Evolutionary conservation across 2,888 invertebrate species (phyloP).

Genomic region (Agonopterix subpropinquella): DNA sequence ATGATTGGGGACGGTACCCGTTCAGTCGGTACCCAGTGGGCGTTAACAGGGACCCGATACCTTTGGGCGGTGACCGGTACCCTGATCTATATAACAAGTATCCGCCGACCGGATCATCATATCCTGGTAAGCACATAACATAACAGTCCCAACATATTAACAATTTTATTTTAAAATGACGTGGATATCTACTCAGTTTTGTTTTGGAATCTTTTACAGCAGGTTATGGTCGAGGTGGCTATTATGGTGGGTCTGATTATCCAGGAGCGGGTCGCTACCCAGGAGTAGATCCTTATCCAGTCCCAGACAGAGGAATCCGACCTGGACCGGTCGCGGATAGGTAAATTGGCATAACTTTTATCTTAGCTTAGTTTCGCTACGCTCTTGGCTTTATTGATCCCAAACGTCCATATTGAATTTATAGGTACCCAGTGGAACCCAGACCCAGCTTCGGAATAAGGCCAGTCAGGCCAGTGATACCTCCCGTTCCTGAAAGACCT

Average conservation of each 20-base stretch:
- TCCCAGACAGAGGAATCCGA: constrained; percentile 61
- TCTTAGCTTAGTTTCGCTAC: background rate
- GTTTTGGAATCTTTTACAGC: constrained; percentile 16
- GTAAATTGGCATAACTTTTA: constrained; percentile 11
- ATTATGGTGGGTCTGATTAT: constrained; percentile 52
- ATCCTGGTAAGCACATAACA: constrained; percentile 57
- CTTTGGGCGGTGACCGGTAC: constrained; percentile 67
- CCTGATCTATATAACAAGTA: constrained; percentile 73
- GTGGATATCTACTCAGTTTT: background rate
- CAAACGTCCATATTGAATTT: background rate
- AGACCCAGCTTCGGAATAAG: constrained; percentile 55
- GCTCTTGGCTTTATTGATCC: background rate
- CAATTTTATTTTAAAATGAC: background rate
- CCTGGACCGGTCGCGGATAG: constrained; percentile 35
- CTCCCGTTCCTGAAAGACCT: constrained; percentile 38
- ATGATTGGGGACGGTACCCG: constrained; percentile 64
- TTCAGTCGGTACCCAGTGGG: constrained; percentile 62
- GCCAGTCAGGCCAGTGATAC: constrained; percentile 31
- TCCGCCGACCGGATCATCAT: constrained; percentile 74
- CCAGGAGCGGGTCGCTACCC: constrained; percentile 51
- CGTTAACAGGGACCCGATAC: constrained; percentile 66
- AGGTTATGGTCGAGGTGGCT: constrained; percentile 62
- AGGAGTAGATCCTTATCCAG: constrained; percentile 55
- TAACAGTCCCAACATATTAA: background rate
- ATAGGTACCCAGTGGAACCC: constrained; percentile 59